Conservation (phyloP, 2,888 invertebrate species). For the Conomelus anceps region DNA sequence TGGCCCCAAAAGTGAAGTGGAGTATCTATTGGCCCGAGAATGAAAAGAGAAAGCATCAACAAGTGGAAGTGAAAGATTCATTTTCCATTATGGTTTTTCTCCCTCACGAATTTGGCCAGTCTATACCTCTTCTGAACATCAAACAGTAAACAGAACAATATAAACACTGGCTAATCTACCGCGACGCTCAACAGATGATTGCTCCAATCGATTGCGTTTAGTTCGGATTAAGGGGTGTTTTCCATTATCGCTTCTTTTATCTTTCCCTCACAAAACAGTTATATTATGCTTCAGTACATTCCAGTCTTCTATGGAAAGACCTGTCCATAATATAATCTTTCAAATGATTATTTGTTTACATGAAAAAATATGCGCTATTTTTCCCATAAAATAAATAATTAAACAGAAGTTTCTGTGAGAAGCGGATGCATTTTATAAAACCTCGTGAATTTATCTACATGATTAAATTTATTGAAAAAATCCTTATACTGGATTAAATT, state of each 20-base stretch:
- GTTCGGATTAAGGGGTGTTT: not conserved
- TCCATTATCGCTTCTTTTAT: not conserved
- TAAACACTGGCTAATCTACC: not conserved
- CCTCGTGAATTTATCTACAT: too few species aligned
- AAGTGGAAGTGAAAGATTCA: not conserved
- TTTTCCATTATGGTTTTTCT: not conserved
- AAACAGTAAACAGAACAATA: not conserved
- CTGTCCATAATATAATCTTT: too few species aligned
- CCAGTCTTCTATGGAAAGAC: too few species aligned
- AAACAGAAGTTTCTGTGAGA: too few species aligned
- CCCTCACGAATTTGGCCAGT: not conserved
- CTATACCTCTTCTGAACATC: not conserved
- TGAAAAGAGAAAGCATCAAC: not conserved
- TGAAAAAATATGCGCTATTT: too few species aligned
- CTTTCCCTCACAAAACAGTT: not conserved
- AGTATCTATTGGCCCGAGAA: not conserved
- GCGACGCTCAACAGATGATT: not conserved
- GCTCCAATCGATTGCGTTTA: not conserved
- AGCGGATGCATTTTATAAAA: too few species aligned
- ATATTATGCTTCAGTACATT: not conserved
- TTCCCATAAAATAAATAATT: too few species aligned
- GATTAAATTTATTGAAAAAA: too few species aligned
- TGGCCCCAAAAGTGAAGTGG: not conserved
- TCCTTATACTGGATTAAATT: too few species aligned
- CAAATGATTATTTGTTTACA: too few species aligned